These are phyloP conservation scores for Nylanderia fulva DNA, from an alignment of 1,140 invertebrate species.

Conservation along the genomic window DNA sequence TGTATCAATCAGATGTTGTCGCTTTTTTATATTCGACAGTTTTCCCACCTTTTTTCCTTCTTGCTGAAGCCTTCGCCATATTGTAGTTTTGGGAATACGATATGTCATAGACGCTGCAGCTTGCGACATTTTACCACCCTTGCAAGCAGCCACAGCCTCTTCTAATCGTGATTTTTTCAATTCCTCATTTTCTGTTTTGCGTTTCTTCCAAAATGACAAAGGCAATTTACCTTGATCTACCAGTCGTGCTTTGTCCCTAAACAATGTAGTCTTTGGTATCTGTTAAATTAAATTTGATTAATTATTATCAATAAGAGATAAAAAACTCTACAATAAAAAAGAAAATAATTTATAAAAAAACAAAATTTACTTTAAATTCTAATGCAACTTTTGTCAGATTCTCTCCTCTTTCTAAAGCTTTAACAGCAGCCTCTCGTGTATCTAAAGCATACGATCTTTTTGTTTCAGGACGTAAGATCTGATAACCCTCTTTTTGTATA, in stretches of 20 bases:
- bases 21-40: slow-evolving; percentile 50
- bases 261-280: slow-evolving; percentile 88
- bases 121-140: slow-evolving; percentile 87
- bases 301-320: neutral
- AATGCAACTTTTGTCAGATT: slow-evolving; percentile 87
- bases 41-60: slow-evolving; percentile 72
- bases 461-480: slow-evolving; percentile 82
- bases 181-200: slow-evolving; percentile 85
- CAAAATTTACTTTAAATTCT: slow-evolving; percentile 82
- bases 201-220: slow-evolving; percentile 84
- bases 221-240: slow-evolving; percentile 87
- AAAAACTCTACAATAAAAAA: slow-evolving; percentile 30
- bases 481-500: slow-evolving; percentile 86
- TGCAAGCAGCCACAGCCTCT: slow-evolving; percentile 87
- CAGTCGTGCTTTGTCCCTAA: slow-evolving; percentile 87
- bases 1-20: slow-evolving; percentile 10
- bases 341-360: neutral
- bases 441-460: slow-evolving; percentile 85
- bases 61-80: slow-evolving; percentile 87
- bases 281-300: slow-evolving; percentile 67
- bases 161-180: slow-evolving; percentile 85
- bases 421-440: slow-evolving; percentile 85
- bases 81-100: slow-evolving; percentile 88
- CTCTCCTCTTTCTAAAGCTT: slow-evolving; percentile 86
- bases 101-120: slow-evolving; percentile 87